phyloP scores from a whole-genome alignment of 2,888 invertebrate genomes.

The Elysia crispata region DNA sequence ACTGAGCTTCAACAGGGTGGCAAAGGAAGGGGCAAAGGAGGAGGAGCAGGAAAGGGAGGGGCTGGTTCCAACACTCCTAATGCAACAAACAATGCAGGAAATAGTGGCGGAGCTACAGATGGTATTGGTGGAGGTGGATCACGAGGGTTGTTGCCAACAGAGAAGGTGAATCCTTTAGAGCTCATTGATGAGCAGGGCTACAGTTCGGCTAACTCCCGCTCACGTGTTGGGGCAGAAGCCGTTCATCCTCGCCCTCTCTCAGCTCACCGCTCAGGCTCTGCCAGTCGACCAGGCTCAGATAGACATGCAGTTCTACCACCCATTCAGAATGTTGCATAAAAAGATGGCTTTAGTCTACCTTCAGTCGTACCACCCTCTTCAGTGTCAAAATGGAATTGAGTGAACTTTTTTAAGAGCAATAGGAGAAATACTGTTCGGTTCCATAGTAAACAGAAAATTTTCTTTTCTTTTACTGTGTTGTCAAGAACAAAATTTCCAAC shows the following conservation, averaged over 20 bases:
- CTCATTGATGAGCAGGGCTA: constrained; percentile 62
- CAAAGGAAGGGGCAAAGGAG: not conserved
- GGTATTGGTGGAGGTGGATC: constrained; percentile 43
- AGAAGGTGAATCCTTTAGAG: constrained; percentile 67
- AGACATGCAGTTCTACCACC: constrained; percentile 72
- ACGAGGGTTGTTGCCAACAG: constrained; percentile 62
- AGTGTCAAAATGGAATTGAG: no score
- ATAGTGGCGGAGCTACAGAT: constrained; percentile 46
- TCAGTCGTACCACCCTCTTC: no score
- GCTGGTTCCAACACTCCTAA: not conserved
- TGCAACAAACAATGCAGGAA: constrained; percentile 44
- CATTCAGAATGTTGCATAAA: constrained; percentile 53
- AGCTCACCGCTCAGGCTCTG: constrained; percentile 57
- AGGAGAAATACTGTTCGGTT: no score
- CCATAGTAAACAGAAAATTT: no score
- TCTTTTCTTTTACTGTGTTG: no score
- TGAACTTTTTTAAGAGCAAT: no score
- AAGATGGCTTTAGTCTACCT: no score
- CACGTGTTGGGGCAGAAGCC: constrained; percentile 37
- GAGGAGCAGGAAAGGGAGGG: constrained; percentile 2
- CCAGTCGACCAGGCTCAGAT: constrained; percentile 68
- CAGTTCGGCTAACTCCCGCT: not conserved
- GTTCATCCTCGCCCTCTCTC: constrained; percentile 59
- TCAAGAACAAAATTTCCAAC: no score
- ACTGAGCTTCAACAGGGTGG: constrained; percentile 58